Percentiles rank a stretch among this genome's conserved stretches.
Evolutionary conservation across 2,113 vertebrate species (phyloP).

Genomic region (Psilopsiagon aurifrons): DNA sequence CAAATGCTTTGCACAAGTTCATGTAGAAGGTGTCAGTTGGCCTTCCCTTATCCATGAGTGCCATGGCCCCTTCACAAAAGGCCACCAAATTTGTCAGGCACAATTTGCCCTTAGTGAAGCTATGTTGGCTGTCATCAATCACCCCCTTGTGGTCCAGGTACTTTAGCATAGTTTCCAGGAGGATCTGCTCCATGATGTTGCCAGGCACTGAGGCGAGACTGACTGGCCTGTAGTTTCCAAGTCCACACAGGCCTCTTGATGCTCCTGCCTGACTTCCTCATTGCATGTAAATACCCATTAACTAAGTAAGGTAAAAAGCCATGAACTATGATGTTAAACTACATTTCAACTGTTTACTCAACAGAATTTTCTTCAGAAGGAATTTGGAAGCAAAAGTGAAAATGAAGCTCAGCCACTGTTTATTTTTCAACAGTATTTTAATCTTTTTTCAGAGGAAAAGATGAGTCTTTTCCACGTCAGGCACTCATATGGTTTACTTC

Average conservation of each 20-base stretch:
- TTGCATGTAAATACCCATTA: neutral
- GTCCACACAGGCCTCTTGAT: neutral
- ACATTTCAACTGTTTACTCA: neutral
- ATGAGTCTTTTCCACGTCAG: neutral
- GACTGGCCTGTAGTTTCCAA: neutral
- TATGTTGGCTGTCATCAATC: neutral
- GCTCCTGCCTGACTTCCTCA: neutral
- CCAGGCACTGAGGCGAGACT: neutral
- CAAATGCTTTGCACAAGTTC: neutral
- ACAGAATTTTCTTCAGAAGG: neutral
- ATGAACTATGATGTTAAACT: neutral
- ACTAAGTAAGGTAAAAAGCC: neutral
- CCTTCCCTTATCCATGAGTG: neutral
- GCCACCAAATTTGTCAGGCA: neutral
- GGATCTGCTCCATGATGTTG: neutral
- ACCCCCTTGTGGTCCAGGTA: neutral
- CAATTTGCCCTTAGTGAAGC: neutral
- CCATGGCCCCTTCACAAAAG: neutral
- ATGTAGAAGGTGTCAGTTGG: neutral
- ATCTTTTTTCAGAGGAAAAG: neutral
- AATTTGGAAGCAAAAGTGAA: slow-evolving; percentile 40
- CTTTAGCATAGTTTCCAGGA: neutral
- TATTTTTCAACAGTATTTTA: neutral
- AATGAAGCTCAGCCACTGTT: neutral
- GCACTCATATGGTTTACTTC: neutral